These are phyloP conservation scores for Erebia epiphron DNA, from an alignment of 2,888 invertebrate genomes.

Conservation along the genomic window DNA sequence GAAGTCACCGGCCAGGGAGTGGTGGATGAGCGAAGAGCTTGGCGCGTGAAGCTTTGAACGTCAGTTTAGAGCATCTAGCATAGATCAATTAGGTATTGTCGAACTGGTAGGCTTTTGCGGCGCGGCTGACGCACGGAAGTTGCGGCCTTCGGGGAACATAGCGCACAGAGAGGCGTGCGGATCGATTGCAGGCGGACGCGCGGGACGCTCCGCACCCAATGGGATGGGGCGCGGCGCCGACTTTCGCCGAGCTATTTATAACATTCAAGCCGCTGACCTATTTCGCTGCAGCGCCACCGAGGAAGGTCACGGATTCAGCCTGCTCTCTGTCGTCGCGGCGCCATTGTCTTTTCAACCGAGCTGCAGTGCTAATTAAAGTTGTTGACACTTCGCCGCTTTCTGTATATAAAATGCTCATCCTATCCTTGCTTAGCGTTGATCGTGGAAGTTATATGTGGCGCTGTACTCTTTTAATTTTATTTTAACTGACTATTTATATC, in stretches of 20 bases:
- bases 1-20: slow-evolving; percentile 38
- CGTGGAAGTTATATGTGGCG: slow-evolving; percentile 26
- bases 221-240: slow-evolving; percentile 77
- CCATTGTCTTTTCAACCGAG: slow-evolving; percentile 77
- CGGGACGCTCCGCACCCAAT: slow-evolving; percentile 54
- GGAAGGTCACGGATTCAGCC: slow-evolving; percentile 82
- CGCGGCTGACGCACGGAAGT: slow-evolving; percentile 25
- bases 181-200: slow-evolving; percentile 56
- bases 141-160: slow-evolving; percentile 31
- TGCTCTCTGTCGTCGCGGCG: slow-evolving; percentile 74
- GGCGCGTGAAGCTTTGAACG: not conserved
- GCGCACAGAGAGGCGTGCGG: slow-evolving; percentile 39
- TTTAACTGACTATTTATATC: slow-evolving; percentile 24
- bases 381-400: slow-evolving; percentile 71
- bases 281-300: slow-evolving; percentile 78
- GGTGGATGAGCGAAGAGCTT: slow-evolving; percentile 8
- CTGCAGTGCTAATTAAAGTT: slow-evolving; percentile 81
- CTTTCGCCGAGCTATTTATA: slow-evolving; percentile 82
- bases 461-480: slow-evolving; percentile 26
- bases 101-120: slow-evolving; percentile 46
- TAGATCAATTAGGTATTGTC: not conserved
- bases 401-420: slow-evolving; percentile 53
- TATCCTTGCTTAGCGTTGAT: slow-evolving; percentile 44
- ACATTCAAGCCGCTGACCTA: slow-evolving; percentile 82
- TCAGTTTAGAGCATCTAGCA: not conserved